A percentile compares a stretch with the other conserved stretches of the same genome.
Evolutionary conservation across 2,888 invertebrate genomes (phyloP).

Genomic region (Stenurella melanura): DNA sequence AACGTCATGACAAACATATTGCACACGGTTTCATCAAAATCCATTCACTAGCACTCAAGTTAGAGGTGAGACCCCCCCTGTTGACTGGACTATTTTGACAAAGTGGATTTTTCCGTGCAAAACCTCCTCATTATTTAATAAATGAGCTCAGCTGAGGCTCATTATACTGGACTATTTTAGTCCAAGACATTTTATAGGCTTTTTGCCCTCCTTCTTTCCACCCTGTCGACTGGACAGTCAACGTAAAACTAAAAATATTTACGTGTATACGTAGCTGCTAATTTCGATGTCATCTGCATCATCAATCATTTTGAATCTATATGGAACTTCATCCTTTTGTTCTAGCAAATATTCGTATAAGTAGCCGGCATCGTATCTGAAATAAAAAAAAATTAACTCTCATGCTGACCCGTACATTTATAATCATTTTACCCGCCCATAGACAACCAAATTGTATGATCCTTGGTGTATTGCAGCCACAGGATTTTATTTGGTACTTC

Average conservation of each 20-base stretch:
- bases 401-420: not conserved
- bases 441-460: slow-evolving; percentile 77
- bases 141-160: too few relatives aligned
- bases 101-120: too few relatives aligned
- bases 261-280: slow-evolving; percentile 75
- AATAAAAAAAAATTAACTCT: slow-evolving; percentile 17
- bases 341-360: slow-evolving; percentile 78
- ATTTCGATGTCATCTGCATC: slow-evolving; percentile 78
- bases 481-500: slow-evolving; percentile 77
- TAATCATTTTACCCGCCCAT: slow-evolving; percentile 74
- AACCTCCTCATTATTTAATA: too few relatives aligned
- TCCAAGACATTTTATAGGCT: too few relatives aligned
- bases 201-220: too few relatives aligned
- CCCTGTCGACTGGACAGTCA: too few relatives aligned
- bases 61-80: too few relatives aligned
- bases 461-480: slow-evolving; percentile 75
- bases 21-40: too few relatives aligned
- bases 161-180: too few relatives aligned
- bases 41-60: too few relatives aligned
- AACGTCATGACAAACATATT: too few relatives aligned
- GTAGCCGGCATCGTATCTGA: slow-evolving; percentile 79
- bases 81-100: too few relatives aligned
- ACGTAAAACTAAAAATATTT: slow-evolving; percentile 47
- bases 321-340: slow-evolving; percentile 70
- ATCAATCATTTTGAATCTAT: slow-evolving; percentile 73